Evolutionary conservation across 2,797 vertebrate species (phyloP).

Genomic region (Zenarchopterus dispar): DNA sequence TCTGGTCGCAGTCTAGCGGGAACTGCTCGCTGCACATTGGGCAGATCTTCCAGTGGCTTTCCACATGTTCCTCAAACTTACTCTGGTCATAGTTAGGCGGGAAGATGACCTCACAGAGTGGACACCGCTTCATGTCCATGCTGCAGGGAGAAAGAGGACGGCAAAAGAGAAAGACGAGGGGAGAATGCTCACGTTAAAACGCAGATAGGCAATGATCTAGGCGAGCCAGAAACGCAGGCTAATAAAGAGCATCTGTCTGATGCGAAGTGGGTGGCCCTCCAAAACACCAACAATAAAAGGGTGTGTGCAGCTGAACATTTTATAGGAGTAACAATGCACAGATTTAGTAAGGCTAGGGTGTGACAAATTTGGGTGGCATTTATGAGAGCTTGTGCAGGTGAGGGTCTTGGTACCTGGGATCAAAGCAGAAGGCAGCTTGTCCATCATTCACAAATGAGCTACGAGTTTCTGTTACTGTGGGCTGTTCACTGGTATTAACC

Average conservation of each 20-base stretch:
- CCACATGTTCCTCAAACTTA: constrained; percentile 97
- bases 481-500: constrained; percentile 72
- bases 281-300: constrained; percentile 35
- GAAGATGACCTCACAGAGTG: constrained; percentile 95
- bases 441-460: constrained; percentile 86
- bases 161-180: not conserved
- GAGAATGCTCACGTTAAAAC: constrained; percentile 46
- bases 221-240: constrained; percentile 59
- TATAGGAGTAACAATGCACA: constrained; percentile 60
- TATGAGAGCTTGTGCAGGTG: constrained; percentile 23
- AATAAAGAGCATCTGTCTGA: constrained; percentile 78
- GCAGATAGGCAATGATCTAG: constrained; percentile 57
- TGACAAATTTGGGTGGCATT: constrained; percentile 41
- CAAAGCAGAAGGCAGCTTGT: constrained; percentile 93
- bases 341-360: constrained; percentile 40
- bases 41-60: constrained; percentile 99
- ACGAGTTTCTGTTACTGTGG: constrained; percentile 79
- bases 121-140: constrained; percentile 94
- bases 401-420: constrained; percentile 88
- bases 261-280: constrained; percentile 75
- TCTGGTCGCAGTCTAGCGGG: constrained; percentile 95
- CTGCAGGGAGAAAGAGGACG: constrained; percentile 62
- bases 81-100: constrained; percentile 97
- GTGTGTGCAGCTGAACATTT: constrained; percentile 55
- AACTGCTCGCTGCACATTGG: constrained; percentile 99